Evolutionary conservation across 2,797 vertebrate genomes (phyloP), one percentile per base, ranked within the genome.

Genomic region (Coreius guichenoti): DNA sequence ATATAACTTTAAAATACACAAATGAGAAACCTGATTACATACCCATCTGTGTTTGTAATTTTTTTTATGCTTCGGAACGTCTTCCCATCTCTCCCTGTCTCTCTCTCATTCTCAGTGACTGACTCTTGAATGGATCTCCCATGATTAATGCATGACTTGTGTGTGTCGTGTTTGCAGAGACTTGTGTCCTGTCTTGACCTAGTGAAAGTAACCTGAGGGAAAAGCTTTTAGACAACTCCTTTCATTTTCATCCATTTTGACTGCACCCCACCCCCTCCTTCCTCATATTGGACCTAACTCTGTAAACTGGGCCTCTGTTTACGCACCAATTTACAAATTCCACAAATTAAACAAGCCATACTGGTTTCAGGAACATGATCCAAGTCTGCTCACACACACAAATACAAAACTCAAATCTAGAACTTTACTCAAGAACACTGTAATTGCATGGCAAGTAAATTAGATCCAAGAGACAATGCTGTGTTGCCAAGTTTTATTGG

Each of bases 341-440:
- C 65, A 43, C 76, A 63, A 69, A 78, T 77, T 78, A 84, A 78
- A 78, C 83, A 69, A 70, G 63, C 75, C 83, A 51, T 80, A 73
- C 67, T 43, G 56, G 29, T 73, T 61, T 77, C n/a, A 31, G 70
- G 31, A 68, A 81, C 84, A 43, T 16, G 47, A 65, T 85, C 54
- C 81, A 79, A 61, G 74, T 70, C 58, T 17, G 21, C 75, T 43
- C 85, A 5, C 36, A 43, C 72, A 76, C 63, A 70, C n/a, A 36
- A 63, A 76, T 12, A 45, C 31, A 36, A 36, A 77, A 31, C 36
- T 45, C 3, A 43, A 67, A n/a, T 67, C 69, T 33, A 43, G 26
- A 78, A 33, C 21, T 14, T 51, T 47, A 36, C 31, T 4, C 36
- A 47, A 13, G 26, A 29, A 61, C 68, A 61, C 56, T 31, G 11